Base-by-base conservation (phyloP, 2,888 invertebrate genomes). In the Trissonchulus sp. region DNA sequence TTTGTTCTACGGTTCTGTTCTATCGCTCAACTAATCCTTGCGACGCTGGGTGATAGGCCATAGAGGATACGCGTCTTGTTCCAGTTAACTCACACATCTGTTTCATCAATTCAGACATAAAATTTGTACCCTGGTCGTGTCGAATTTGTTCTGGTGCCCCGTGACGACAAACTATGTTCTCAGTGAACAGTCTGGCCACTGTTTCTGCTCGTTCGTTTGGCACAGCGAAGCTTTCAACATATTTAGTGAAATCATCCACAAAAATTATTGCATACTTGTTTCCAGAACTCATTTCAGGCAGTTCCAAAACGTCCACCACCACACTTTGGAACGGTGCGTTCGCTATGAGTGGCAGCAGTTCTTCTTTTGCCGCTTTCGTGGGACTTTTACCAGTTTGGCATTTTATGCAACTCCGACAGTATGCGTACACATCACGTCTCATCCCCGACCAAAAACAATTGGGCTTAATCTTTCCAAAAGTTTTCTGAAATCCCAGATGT, bases 1-100 rank as follows among this genome's bases (percentile, higher is more conserved):
- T 79, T 8, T 75, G 72, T 0, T 76, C 76, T 2, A 81, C 28
- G 0, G 78, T 79, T 31, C 74, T 63, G 65, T 81, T 81, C 34
- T 78, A 77, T 8, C 77, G 63, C 75, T 81, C 81, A 0, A 75
- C 76, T 1, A 80, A 36, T 0, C 81, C 81, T 62, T 81, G 80
- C 0, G 37, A 37, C 23, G 77, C 48, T 0, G 80, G 80, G 1
- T 77, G 75, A 72, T 77, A 80, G 0, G 78, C 75, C 1, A 77
- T 73, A 8, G 80, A 79, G 28, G 74, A 77, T 1, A 62, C 60
- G 62, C 78, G 36, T 31, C 30, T 3, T 77, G 23, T 75, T 38
- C 76, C 77, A 33, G 79, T 3, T 0, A 36, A 37, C 8, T 38
- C 23, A 8, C 75, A 28, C 15, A 78, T 36, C 30, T 76, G 68